Conservation (phyloP, 2,888 invertebrate genomes). For the Cyrtodaria siliqua region DNA sequence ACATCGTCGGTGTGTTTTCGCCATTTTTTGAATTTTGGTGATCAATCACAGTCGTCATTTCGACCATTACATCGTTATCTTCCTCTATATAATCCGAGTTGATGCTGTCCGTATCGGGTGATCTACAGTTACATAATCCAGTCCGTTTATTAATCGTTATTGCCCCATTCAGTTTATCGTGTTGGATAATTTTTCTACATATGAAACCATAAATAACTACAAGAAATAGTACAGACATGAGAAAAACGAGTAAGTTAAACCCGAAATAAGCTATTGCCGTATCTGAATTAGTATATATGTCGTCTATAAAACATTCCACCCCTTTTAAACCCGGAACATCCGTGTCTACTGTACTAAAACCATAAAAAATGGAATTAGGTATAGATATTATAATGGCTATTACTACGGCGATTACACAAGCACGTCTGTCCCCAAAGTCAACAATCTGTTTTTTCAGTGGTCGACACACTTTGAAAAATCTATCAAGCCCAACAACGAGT, state of each 20-base stretch:
- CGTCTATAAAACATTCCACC: conserved; percentile 69
- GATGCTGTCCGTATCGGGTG: neutral
- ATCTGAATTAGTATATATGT: conserved; percentile 44
- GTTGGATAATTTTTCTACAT: conserved; percentile 53
- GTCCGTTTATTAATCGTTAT: conserved; percentile 21
- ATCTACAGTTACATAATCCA: conserved; percentile 27
- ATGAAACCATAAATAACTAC: conserved; percentile 67
- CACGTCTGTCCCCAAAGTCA: conserved; percentile 56
- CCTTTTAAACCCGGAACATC: conserved; percentile 49
- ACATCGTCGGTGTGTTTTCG: neutral
- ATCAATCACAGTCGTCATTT: neutral
- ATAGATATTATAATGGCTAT: conserved; percentile 61
- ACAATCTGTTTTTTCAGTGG: conserved; percentile 71
- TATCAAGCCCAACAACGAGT: conserved; percentile 59
- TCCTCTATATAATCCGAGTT: conserved; percentile 17
- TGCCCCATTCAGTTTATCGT: conserved; percentile 30
- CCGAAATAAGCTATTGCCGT: conserved; percentile 65
- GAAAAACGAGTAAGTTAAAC: conserved; percentile 61
- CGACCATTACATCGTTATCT: conserved; percentile 11
- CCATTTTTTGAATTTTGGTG: neutral
- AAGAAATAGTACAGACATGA: conserved; percentile 52
- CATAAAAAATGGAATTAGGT: conserved; percentile 71
- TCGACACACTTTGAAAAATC: conserved; percentile 72
- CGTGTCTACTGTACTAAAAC: conserved; percentile 63
- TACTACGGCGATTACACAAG: conserved; percentile 50